Conservation (phyloP, 2,113 vertebrate genomes). For the Bettongia penicillata region DNA sequence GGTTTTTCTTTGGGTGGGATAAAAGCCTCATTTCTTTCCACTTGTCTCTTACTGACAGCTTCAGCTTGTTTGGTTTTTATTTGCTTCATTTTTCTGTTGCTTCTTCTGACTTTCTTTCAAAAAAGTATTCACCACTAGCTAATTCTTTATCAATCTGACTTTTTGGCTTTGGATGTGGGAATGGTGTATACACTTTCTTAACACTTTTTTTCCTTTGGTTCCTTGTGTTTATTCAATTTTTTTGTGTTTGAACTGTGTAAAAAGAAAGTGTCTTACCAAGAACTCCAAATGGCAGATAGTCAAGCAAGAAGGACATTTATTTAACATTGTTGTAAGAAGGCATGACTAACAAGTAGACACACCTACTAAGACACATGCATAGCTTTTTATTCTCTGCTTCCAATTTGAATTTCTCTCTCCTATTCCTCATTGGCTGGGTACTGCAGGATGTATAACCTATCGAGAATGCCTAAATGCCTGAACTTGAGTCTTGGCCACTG, state of each 20-base stretch:
- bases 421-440: no score
- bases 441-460: no score
- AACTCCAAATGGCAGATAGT: no score
- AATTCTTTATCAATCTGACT: conserved; percentile 97
- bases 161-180: conserved; percentile 95
- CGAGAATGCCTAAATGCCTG: no score
- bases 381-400: no score
- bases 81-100: conserved; percentile 90
- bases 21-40: conserved; percentile 96
- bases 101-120: conserved; percentile 93
- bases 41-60: conserved; percentile 90
- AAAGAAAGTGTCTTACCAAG: no score
- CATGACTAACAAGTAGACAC: no score
- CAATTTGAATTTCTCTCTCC: no score
- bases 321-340: no score
- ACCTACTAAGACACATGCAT: no score
- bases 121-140: conserved; percentile 96
- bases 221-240: conserved; percentile 94
- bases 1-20: conserved; percentile 96
- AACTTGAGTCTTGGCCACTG: no score
- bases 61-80: conserved; percentile 95
- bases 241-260: conserved; percentile 91
- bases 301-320: no score
- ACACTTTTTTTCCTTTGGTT: conserved; percentile 88
- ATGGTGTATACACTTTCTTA: conserved; percentile 97